phyloP scores from a whole-genome alignment of 2,888 invertebrate genomes.

The Rotaria sp. region DNA sequence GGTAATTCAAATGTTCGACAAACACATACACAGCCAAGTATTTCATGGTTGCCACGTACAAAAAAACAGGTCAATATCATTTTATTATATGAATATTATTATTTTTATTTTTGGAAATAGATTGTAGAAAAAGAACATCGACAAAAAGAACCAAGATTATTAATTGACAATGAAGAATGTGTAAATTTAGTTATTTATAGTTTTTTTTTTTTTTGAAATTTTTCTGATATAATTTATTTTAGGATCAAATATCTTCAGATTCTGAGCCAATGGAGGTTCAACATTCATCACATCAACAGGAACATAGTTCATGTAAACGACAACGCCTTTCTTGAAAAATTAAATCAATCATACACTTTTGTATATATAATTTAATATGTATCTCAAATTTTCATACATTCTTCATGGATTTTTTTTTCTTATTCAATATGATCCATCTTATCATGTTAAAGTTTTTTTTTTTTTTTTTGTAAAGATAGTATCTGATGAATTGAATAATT shows the following conservation, averaged over 20 bases:
- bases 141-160: not conserved
- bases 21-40: not conserved
- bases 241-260: not conserved
- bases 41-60: not conserved
- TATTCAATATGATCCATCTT: not conserved
- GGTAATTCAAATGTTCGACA: not conserved
- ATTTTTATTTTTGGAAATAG: not conserved
- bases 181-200: not conserved
- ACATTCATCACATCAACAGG: not conserved
- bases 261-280: not conserved
- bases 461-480: not conserved
- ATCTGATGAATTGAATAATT: not conserved
- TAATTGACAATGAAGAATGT: not conserved
- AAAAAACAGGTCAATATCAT: not conserved
- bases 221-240: not conserved
- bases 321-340: not conserved
- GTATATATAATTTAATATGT: not conserved
- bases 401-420: not conserved
- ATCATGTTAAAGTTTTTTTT: not conserved
- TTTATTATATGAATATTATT: not conserved
- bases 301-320: not conserved
- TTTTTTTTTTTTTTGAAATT: not conserved
- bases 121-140: not conserved
- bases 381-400: not conserved
- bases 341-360: not conserved